Evolutionary conservation across 1,140 invertebrate genomes (phyloP).

Genomic region (Rhynchophorus ferrugineus): DNA sequence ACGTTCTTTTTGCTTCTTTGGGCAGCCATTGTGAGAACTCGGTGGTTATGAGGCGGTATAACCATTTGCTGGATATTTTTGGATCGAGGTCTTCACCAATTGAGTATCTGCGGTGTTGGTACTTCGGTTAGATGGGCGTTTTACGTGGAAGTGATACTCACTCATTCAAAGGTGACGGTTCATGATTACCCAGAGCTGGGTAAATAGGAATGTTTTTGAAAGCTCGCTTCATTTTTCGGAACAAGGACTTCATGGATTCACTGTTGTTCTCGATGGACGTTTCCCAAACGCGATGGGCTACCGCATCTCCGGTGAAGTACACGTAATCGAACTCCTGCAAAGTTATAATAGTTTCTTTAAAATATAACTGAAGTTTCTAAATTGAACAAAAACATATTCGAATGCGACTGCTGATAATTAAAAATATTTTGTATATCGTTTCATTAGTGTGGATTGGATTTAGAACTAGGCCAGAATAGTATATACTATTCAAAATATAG

Average conservation of each 20-base stretch:
- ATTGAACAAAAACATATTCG: too few species aligned
- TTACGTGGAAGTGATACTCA: constrained; percentile 41
- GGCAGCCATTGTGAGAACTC: constrained; percentile 59
- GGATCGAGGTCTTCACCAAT: constrained; percentile 17
- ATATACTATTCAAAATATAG: too few species aligned
- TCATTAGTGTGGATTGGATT: too few species aligned
- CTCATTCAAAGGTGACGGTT: constrained; percentile 79
- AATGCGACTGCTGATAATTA: too few species aligned
- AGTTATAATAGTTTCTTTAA: constrained; percentile 3
- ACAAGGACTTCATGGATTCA: constrained; percentile 47
- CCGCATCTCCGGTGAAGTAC: constrained; percentile 79
- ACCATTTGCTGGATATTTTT: constrained; percentile 55
- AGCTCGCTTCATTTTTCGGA: constrained; percentile 50
- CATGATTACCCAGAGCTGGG: constrained; percentile 81
- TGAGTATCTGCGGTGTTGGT: constrained; percentile 19
- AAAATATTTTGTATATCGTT: too few species aligned
- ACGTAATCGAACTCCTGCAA: constrained; percentile 52
- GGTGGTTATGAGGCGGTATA: constrained; percentile 56
- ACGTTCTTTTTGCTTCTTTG: constrained; percentile 50
- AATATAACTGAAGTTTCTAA: constrained; percentile 1
- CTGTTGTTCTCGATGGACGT: constrained; percentile 61
- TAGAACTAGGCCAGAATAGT: too few species aligned
- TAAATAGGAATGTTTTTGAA: constrained; percentile 61
- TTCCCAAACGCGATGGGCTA: constrained; percentile 78
- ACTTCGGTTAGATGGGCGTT: not conserved